A percentile compares a stretch with the other conserved stretches of the same genome.
phyloP scores from a whole-genome alignment of 2,797 vertebrate species.

The Sebastes hopkinsi region DNA sequence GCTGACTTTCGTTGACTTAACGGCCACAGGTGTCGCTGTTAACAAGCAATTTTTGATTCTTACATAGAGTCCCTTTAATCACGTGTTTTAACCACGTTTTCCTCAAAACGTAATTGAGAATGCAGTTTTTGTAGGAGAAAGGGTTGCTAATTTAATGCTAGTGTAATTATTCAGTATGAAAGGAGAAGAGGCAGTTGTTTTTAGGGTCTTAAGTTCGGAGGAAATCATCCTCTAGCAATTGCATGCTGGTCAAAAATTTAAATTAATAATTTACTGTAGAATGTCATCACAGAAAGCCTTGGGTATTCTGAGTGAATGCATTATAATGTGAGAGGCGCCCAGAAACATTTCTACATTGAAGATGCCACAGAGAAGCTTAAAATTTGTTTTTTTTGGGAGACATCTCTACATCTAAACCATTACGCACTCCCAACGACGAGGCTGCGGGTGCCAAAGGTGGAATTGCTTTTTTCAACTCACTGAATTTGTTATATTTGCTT shows the following conservation, averaged over 20 bases:
- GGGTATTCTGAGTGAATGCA: not conserved
- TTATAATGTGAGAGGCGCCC: not conserved
- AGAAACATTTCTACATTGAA: not conserved
- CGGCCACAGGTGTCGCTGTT: no score
- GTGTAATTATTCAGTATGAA: not conserved
- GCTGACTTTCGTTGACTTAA: no score
- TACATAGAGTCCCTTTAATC: no score
- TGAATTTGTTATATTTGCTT: constrained; percentile 41
- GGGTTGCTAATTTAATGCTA: no score
- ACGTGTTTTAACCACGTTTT: no score
- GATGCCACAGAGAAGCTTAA: not conserved
- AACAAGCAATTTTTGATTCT: no score
- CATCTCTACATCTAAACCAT: not conserved
- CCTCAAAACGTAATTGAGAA: no score
- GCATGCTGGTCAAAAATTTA: not conserved
- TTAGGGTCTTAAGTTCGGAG: not conserved
- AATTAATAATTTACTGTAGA: not conserved
- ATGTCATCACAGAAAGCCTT: not conserved
- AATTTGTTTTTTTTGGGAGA: not conserved
- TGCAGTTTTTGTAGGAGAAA: no score
- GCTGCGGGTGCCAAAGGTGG: constrained; percentile 23
- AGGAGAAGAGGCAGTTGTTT: not conserved
- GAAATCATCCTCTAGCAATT: not conserved
- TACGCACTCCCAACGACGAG: not conserved
- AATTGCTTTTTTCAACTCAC: constrained; percentile 42